Conservation (phyloP, 2,113 vertebrate species). For the Arothron firmamentum region DNA sequence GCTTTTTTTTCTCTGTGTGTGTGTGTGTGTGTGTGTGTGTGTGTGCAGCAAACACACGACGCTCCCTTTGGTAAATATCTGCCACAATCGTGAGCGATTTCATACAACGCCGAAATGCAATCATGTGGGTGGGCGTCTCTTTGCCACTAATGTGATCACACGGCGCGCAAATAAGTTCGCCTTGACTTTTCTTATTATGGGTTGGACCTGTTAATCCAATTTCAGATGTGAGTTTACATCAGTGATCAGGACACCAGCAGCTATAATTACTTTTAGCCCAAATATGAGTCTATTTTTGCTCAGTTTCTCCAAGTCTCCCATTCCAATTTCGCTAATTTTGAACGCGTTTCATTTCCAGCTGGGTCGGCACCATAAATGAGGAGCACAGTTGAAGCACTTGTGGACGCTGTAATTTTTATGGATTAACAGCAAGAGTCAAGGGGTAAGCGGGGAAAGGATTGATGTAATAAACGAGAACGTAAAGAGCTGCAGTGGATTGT, state of each 20-base stretch:
- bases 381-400: background rate
- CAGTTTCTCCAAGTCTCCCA: background rate
- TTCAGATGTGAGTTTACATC: constrained; percentile 22
- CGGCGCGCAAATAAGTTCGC: constrained; percentile 19
- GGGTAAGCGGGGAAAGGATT: background rate
- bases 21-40: too few species aligned
- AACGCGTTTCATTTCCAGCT: background rate
- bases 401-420: background rate
- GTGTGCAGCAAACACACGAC: constrained; percentile 14
- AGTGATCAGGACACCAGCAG: constrained; percentile 5
- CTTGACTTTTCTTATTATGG: constrained; percentile 25
- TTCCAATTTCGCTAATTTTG: background rate
- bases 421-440: background rate
- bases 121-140: constrained; percentile 31
- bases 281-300: background rate
- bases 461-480: background rate
- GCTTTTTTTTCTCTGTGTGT: background rate
- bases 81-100: constrained; percentile 11
- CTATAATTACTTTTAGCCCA: constrained; percentile 13
- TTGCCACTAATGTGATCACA: constrained; percentile 34
- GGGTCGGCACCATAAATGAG: background rate
- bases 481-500: background rate
- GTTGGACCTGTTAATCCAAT: constrained; percentile 33
- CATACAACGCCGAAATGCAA: constrained; percentile 15
- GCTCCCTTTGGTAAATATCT: constrained; percentile 1